phyloP scores from a whole-genome alignment of 2,113 vertebrate species.

The Lepus europaeus region DNA sequence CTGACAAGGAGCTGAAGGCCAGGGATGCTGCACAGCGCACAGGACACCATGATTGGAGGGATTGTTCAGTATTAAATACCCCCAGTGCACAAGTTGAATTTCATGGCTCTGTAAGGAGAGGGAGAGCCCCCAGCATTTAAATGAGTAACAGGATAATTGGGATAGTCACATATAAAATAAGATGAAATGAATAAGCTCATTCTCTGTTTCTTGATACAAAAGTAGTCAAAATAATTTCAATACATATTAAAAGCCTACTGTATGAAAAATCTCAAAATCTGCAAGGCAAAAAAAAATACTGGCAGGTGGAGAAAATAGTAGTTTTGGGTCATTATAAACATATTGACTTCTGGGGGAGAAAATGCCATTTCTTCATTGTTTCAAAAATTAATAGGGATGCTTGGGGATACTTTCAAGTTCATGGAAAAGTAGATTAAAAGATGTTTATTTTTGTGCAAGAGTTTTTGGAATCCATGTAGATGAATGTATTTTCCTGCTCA shows the following conservation, averaged over 20 bases:
- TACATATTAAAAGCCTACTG: not conserved
- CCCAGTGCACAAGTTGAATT: not conserved
- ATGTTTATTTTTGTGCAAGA: no score
- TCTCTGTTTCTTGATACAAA: not conserved
- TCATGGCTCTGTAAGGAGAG: not conserved
- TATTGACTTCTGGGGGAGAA: not conserved
- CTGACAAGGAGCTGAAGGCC: no score
- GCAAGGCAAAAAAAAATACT: not conserved
- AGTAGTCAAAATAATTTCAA: not conserved
- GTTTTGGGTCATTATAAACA: conserved; percentile 7
- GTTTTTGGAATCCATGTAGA: not conserved
- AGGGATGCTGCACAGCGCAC: not conserved
- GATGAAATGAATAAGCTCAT: not conserved
- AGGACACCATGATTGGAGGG: not conserved
- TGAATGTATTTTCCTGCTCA: not conserved
- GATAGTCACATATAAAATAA: not conserved
- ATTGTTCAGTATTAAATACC: not conserved
- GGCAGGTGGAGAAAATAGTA: not conserved
- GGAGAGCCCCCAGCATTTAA: not conserved
- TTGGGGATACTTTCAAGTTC: no score
- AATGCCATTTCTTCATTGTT: not conserved
- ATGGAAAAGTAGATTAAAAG: no score
- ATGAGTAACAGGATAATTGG: not conserved
- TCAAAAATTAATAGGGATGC: no score
- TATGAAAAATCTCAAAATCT: not conserved